Evolutionary conservation across 2,113 vertebrate species (phyloP).

Genomic region (Naja naja): DNA sequence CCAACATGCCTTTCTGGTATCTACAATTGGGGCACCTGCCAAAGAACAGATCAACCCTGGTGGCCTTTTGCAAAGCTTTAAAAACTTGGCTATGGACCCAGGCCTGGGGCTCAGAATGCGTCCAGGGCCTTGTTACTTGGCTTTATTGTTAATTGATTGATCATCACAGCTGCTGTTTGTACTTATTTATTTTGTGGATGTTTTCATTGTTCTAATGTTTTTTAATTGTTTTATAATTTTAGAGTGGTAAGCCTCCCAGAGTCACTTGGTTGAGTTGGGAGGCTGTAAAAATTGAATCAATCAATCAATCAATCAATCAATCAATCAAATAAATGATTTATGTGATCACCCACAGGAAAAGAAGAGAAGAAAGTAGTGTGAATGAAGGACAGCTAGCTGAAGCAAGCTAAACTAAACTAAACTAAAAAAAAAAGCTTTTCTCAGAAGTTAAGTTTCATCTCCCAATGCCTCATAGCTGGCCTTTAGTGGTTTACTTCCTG

Average conservation of each 20-base stretch:
- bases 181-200: neutral
- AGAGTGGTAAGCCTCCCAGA: neutral
- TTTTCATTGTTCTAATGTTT: neutral
- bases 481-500: neutral
- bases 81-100: neutral
- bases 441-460: neutral
- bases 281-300: neutral
- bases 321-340: neutral
- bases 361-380: neutral
- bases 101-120: neutral
- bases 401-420: neutral
- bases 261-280: neutral
- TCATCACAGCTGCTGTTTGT: neutral
- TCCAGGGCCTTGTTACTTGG: neutral
- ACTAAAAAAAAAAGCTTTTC: neutral
- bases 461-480: neutral
- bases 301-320: neutral
- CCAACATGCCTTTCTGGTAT: slow-evolving; percentile 11
- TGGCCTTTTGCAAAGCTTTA: neutral
- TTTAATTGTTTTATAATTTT: neutral
- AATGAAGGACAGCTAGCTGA: neutral
- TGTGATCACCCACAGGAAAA: neutral
- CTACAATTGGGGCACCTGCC: neutral
- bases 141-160: neutral
- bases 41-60: neutral